These are phyloP conservation scores for Phorcus lineatus DNA, from an alignment of 2,888 invertebrate genomes.

Conservation along the genomic window DNA sequence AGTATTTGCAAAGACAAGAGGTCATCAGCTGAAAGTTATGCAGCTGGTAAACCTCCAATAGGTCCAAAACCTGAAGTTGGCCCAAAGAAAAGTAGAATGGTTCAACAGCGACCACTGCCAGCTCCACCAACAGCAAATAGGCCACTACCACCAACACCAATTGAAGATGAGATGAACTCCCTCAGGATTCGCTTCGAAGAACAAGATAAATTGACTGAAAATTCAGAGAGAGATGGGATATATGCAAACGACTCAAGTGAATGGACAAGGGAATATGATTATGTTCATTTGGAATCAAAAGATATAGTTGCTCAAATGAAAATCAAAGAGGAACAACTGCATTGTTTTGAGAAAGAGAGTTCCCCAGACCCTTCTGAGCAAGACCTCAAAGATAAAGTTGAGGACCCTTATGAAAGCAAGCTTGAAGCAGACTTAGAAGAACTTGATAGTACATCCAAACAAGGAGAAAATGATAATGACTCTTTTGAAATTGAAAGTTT, in stretches of 20 bases:
- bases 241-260: conserved; percentile 75
- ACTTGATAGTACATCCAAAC: neutral
- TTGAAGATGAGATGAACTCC: conserved; percentile 21
- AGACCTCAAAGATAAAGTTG: neutral
- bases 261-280: conserved; percentile 91
- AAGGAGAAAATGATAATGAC: neutral
- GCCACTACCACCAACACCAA: conserved; percentile 58
- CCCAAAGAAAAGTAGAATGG: conserved; percentile 44
- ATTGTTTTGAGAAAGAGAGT: conserved; percentile 7
- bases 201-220: neutral
- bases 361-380: neutral
- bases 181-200: conserved; percentile 25
- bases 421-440: neutral
- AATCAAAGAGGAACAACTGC: conserved; percentile 23
- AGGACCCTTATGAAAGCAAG: conserved; percentile 2
- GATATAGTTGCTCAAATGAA: conserved; percentile 78
- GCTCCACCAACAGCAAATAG: conserved; percentile 64
- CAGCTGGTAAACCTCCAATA: conserved; percentile 53
- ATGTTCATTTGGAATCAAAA: conserved; percentile 86
- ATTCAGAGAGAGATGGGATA: conserved; percentile 5
- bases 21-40: conserved; percentile 16
- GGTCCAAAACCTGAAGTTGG: conserved; percentile 52
- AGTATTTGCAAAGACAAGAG: conserved; percentile 23
- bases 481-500: neutral
- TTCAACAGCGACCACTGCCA: conserved; percentile 82